Conservation (phyloP, 1,140 invertebrate genomes). For the Venustaconcha ellipsiformis region DNA sequence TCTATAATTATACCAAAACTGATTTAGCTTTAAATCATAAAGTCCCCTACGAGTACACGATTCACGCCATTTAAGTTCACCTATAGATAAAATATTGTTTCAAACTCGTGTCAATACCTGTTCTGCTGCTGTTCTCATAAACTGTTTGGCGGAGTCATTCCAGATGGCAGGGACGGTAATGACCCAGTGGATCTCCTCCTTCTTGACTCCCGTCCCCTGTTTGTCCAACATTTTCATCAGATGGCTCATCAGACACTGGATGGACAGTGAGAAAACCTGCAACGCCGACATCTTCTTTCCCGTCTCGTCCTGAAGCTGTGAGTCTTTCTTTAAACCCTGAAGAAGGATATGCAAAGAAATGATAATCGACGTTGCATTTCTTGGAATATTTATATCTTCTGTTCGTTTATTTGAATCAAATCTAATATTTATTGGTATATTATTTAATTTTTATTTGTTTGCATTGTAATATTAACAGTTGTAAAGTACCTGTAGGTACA, state of each 20-base stretch:
- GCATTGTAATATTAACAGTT: too few species aligned
- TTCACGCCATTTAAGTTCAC: too few species aligned
- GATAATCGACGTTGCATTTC: too few species aligned
- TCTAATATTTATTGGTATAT: too few species aligned
- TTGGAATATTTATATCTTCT: too few species aligned
- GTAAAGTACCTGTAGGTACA: too few species aligned
- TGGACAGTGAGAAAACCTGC: conserved; percentile 21
- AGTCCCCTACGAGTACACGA: too few species aligned
- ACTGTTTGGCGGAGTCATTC: conserved; percentile 22
- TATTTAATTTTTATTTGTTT: too few species aligned
- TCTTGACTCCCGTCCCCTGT: neutral
- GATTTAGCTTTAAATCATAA: too few species aligned
- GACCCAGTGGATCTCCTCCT: conserved; percentile 18
- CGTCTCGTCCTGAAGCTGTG: conserved; percentile 11
- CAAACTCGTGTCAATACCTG: neutral
- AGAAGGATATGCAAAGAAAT: neutral
- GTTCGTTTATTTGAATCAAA: too few species aligned
- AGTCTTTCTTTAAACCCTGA: conserved; percentile 1
- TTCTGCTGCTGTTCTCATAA: conserved; percentile 27
- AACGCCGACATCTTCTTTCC: conserved; percentile 14
- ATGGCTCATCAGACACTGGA: conserved; percentile 17
- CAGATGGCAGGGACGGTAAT: conserved; percentile 34
- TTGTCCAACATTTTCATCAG: conserved; percentile 4
- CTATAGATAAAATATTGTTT: too few species aligned
- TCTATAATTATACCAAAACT: too few species aligned